Evolutionary conservation across 92 coral and sea anemone species (phyloP), one percentile per base, ranked within the genome.

Genomic region (Parazoanthus swiftii): DNA sequence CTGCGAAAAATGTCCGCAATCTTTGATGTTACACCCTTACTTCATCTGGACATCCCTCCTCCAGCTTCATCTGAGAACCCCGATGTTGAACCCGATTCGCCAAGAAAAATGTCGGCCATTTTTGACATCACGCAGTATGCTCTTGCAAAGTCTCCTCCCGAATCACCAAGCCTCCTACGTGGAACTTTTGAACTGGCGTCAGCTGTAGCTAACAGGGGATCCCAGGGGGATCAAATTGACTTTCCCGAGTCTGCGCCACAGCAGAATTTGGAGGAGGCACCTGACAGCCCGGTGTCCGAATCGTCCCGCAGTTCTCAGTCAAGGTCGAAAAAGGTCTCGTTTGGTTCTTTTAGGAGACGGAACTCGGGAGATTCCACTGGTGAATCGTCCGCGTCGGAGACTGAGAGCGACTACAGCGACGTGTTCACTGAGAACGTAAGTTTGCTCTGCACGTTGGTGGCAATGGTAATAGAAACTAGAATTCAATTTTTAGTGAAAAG

Each of bases 361-460:
- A 35, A 38, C 26, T 73, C 42, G 21, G 43, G 26, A 14, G 85
- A 88, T 37, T 73, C 44, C 36, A 39, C 42, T 39, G 88, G 96
- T 2, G 94, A 91, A 42, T 88, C 96, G n/a, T 94, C 92, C 2
- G 86, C 98, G 3, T 95, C 98, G 25, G 98, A 93, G 73, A 92
- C 96, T 54, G 98, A 95, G 82, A 91, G 93, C 89, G 95, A 93
- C 35, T 80, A 82, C 80, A 94, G 95, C 71, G 98, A 95, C 80
- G 94, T 95, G 3, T 93, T 95, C 81, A 90, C 94, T n/a, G 95
- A 94, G 76, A 80, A 82, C 18, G 78, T 87, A 87, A 46, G 76
- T 76, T 39, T 59, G 38, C 38, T 58, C 18, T 20, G 14, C 18
- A 63, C 70, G 70, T 63, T 63, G 70, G 26, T 58, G 21, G 66